Evolutionary conservation across 2,113 vertebrate genomes (phyloP), one percentile per base, ranked within the genome.

Genomic region (Petrocephalus zakoni): DNA sequence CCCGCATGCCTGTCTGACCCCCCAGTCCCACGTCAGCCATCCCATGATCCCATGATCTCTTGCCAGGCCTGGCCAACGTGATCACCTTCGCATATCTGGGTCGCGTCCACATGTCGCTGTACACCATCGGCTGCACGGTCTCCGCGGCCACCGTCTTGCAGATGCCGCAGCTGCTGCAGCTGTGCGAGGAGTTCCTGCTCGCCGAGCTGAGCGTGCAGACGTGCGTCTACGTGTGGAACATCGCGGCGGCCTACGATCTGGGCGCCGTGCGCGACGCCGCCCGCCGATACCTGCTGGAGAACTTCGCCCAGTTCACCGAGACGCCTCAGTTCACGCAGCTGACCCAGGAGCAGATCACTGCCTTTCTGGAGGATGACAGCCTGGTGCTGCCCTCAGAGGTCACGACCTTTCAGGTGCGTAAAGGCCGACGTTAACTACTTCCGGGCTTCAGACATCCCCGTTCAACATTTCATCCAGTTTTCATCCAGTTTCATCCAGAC

Each of bases 221-320:
- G 85, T 97, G 97, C 34, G 93, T 96, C 68, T 97, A 97, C 90
- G 92, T 97, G 6, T 95, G 96, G 93, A 97, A 97, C 93, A 95
- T 97, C 61, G 95, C 95, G 0, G 92, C 93, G 0, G 95, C 95
- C n/a, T 97, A 96, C 8, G 87, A 94, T 58, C 95, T 97, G 91
- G 56, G 56, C 83, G 92, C 88, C 0, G 95, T 96, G 49, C 94
- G 95, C 5, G 94, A 96, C 0, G 93, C 96, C 10, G 93, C 96
- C 0, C 91, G 92, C 17, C 94, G 92, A 81, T 97, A 95, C 89
- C 94, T 97, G 88, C 94, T 94, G 91, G 96, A 96, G 85, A 96
- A 96, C 92, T 97, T 97, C 47, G 88, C 93, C 81, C 95, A 95
- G 91, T 97, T 97, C 72, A 92, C 96, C 0, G 94, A 96, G 15